These are phyloP conservation scores for Phrynocephalus vlangalii DNA, from an alignment of 2,797 vertebrate species.

Conservation along the genomic window DNA sequence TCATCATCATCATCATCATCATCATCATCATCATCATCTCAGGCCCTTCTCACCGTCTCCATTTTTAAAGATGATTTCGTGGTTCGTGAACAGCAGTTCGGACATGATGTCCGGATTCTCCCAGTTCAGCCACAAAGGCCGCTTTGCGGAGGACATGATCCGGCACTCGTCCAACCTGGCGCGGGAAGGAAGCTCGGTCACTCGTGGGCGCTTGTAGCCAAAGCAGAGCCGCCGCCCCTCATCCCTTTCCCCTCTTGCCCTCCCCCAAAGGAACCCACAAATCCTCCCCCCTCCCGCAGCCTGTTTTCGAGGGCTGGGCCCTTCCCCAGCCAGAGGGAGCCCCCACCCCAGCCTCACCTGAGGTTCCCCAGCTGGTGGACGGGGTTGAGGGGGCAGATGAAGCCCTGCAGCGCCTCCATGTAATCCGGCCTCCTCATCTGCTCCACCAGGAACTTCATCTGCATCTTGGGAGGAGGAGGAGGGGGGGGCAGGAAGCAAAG, in stretches of 20 bases:
- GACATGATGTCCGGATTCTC: constrained; percentile 86
- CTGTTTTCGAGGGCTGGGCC: no score
- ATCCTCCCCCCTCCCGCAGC: no score
- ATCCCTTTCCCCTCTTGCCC: neutral
- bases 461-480: constrained; percentile 74
- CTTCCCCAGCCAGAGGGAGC: neutral
- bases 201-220: neutral
- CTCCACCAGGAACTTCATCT: constrained; percentile 86
- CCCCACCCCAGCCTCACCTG: constrained; percentile 66
- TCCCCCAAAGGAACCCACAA: neutral
- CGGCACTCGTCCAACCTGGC: constrained; percentile 81
- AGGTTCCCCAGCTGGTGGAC: constrained; percentile 83
- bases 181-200: neutral
- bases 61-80: constrained; percentile 86
- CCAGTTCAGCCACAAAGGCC: constrained; percentile 85
- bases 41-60: constrained; percentile 75
- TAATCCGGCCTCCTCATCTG: constrained; percentile 86
- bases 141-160: constrained; percentile 84
- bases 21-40: no score
- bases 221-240: no score
- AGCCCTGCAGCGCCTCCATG: constrained; percentile 84
- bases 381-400: constrained; percentile 83
- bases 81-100: constrained; percentile 83
- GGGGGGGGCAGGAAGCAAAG: constrained; percentile 9
- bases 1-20: no score